Evolutionary conservation across 2,888 invertebrate species (phyloP), one percentile per base, ranked within the genome.

Genomic region (Malacosoma neustria): DNA sequence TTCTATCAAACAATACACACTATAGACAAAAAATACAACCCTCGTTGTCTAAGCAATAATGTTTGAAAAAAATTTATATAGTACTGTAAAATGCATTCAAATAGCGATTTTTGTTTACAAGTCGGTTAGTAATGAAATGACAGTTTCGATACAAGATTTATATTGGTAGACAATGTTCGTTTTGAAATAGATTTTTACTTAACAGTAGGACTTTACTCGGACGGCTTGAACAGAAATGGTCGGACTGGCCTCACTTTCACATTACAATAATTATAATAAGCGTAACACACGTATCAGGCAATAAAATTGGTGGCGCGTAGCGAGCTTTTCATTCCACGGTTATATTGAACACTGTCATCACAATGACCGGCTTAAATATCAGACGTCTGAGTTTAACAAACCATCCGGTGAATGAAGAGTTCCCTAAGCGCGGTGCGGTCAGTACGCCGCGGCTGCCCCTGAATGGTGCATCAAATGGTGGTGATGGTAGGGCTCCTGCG

Each of bases 391-490:
- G 6, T 2, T 15, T 15, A 7, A 4, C 5, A 22, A 22, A 39
- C 44, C 48, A 53, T 41, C 48, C 73, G 70, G 74, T 64, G 72
- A 85, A 77, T 82, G 76, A 82, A 81, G 67, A 82, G 82, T 77
- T 69, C 72, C 73, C 82, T 87, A 87, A 82, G 82, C 82, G 84
- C 82, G 85, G 42, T 87, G 82, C 37, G 87, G 88, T 92, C 91
- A 93, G 87, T 93, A 93, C 35, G 92, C 92, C 41, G 92, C 90
- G 40, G 93, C 91, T 31, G 92, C 91, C 6, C 92, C 92, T 14
- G 87, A 85, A 50, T 90, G 89, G 69, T 89, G 90, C 88, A 90
- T 89, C 54, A 90, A 66, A 51, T 89, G 90, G 50, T 89, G 90
- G 61, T 85, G 84, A 49, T 85, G 76, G 47, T 77, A 85, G 34